A percentile compares a stretch with the other conserved stretches of the same genome.
Conservation (phyloP, 1,140 invertebrate species). For the Drosophila equinoxialis region DNA sequence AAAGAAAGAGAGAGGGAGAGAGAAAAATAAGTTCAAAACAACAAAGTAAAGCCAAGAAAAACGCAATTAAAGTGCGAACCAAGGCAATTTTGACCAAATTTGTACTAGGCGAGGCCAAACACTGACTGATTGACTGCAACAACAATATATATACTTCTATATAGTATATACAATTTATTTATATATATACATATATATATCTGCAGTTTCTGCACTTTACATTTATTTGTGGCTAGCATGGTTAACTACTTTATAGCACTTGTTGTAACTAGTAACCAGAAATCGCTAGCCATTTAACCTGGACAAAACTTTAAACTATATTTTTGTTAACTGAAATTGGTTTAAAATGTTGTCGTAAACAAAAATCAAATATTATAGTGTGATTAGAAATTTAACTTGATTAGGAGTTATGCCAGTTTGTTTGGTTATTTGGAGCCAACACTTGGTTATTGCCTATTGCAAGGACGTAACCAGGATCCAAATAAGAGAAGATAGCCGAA, state of each 20-base stretch:
- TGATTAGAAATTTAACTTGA: too few relatives aligned
- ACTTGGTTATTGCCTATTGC: too few relatives aligned
- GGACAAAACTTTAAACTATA: too few relatives aligned
- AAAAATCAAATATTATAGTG: too few relatives aligned
- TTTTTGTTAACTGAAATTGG: too few relatives aligned
- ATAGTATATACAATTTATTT: neutral
- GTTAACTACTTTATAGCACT: slow-evolving; percentile 48
- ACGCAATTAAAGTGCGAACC: slow-evolving; percentile 61
- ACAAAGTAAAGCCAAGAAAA: slow-evolving; percentile 43
- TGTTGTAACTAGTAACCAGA: too few relatives aligned
- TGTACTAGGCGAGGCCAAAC: slow-evolving; percentile 4
- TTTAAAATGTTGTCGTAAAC: too few relatives aligned
- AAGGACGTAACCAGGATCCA: too few relatives aligned
- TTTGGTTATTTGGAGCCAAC: too few relatives aligned
- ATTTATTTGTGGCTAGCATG: slow-evolving; percentile 42
- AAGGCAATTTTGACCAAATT: slow-evolving; percentile 66
- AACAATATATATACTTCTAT: slow-evolving; percentile 17
- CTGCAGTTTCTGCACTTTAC: slow-evolving; percentile 33
- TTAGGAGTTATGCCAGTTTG: too few relatives aligned
- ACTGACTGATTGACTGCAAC: neutral
- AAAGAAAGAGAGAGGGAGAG: neutral
- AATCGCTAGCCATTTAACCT: too few relatives aligned
- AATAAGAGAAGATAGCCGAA: too few relatives aligned
- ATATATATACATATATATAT: neutral
- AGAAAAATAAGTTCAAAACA: slow-evolving; percentile 17